Evolutionary conservation across 2,888 invertebrate genomes (phyloP), one percentile per base, ranked within the genome.

Genomic region (Vandiemenella viatica): DNA sequence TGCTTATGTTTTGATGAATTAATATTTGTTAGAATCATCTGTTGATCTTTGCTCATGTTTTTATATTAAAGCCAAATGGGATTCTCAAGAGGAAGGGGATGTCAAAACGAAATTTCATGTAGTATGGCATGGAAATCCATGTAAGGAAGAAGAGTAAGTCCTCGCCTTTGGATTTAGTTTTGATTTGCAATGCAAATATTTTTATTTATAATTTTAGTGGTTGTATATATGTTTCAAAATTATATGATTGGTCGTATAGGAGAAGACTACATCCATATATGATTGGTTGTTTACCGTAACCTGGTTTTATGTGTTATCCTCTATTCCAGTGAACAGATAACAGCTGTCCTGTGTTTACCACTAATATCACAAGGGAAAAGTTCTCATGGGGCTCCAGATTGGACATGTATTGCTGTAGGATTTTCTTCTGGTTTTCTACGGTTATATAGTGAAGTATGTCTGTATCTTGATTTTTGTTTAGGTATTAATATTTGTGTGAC

Each of bases 351-450:
- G 45, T 74, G 73, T 57, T 60, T 75, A 50, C 74, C 75, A 4
- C 58, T 75, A 13, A 65, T 69, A 46, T 68, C 71, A n/a, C 63
- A 69, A 51, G 71, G 70, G 45, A 70, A 67, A 40, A 71, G 72
- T 53, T 67, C 70, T 13, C 70, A 73, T 41, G 71, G 80, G 61
- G 80, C 79, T 5, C 80, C 88, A 20, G 95, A 96, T 64, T 96
- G 95, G 95, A 92, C 90, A 13, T 92, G 91, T 63, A 75, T 95
- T 52, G 77, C 83, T 52, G 75, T 91, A 50, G 96, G 95, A 13
- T 84, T 87, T 60, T 79, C 77, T 58, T 83, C 86, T 56, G 96
- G 96, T 16, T 77, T 74, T 68, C 73, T 95, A 10, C 74, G 83
- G 53, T 90, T 93, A 67, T 93, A 89, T 62, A 89, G 90, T 1